Conservation (phyloP, 2,113 vertebrate species). For the Chloropsis hardwickii region DNA sequence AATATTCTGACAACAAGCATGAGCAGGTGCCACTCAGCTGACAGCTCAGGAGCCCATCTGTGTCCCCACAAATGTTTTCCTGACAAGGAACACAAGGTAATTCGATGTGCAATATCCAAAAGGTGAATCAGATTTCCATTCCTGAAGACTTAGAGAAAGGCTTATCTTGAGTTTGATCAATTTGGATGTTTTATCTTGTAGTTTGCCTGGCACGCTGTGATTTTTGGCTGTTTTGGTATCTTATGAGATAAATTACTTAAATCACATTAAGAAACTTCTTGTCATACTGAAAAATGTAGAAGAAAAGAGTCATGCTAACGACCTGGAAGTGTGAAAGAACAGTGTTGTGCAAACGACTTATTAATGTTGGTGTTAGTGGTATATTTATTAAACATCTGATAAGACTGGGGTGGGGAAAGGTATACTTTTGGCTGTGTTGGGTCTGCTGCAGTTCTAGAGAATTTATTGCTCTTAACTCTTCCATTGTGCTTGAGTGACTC, state of each 20-base stretch:
- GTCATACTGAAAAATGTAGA: neutral
- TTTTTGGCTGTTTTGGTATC: neutral
- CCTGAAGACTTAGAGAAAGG: neutral
- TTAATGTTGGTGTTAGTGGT: neutral
- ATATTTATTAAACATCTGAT: neutral
- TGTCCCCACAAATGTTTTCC: neutral
- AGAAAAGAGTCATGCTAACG: neutral
- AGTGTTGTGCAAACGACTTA: neutral
- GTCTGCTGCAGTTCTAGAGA: neutral
- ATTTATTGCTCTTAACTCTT: neutral
- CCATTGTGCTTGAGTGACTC: neutral
- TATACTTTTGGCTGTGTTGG: neutral
- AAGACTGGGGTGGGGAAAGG: neutral
- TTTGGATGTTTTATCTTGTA: neutral
- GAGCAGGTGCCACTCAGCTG: neutral
- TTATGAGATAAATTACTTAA: neutral
- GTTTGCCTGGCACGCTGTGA: neutral
- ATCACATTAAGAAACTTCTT: neutral
- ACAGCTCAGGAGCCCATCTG: neutral
- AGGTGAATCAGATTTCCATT: neutral
- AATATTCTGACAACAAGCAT: neutral
- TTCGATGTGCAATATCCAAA: neutral
- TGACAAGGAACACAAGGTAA: neutral
- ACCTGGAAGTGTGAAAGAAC: neutral
- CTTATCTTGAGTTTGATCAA: neutral